These are phyloP conservation scores for Campylomormyrus numenius DNA, from an alignment of 2,113 vertebrate species.

Conservation along the genomic window DNA sequence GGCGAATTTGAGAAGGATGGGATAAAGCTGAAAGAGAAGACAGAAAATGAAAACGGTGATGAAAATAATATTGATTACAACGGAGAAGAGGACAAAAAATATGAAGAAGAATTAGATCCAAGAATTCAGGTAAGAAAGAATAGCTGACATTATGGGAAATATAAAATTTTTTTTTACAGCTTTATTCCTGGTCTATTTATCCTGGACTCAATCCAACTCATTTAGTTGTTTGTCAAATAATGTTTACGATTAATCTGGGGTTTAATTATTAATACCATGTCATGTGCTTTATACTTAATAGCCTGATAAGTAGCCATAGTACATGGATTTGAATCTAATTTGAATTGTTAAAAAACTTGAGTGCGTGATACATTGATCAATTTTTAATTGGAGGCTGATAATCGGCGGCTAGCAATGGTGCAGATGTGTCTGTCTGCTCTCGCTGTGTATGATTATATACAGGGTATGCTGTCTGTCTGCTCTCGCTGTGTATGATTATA, in stretches of 20 bases:
- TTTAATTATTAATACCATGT: background rate
- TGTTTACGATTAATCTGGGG: background rate
- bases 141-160: background rate
- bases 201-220: background rate
- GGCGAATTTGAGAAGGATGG: conserved; percentile 21
- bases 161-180: background rate
- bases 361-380: background rate
- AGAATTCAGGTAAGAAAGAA: conserved; percentile 57
- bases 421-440: background rate
- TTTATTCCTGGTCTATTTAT: background rate
- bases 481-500: no score
- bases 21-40: background rate
- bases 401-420: background rate
- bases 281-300: background rate
- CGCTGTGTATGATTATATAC: background rate
- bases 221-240: background rate
- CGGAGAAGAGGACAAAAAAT: conserved; percentile 46
- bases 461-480: background rate
- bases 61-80: conserved; percentile 3
- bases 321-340: background rate
- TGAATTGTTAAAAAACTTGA: background rate
- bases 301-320: background rate
- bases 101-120: conserved; percentile 64
- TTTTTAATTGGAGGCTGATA: background rate
- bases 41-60: background rate